phyloP scores from a whole-genome alignment of 92 coral and sea anemone species.

The Phymanthus crucifer region DNA sequence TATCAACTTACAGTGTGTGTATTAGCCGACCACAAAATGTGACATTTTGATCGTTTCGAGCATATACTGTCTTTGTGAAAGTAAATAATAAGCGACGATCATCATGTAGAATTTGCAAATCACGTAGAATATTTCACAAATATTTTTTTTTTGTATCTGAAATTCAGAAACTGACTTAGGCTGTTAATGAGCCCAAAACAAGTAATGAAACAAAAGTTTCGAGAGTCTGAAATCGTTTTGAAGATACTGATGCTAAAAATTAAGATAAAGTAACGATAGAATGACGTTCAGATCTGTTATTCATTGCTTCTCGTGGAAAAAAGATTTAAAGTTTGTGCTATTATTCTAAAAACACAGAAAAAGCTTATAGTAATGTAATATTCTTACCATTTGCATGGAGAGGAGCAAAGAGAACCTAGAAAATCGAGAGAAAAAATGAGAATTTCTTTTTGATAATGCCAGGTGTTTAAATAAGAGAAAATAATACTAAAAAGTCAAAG shows the following conservation, averaged over 20 bases:
- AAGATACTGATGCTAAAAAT: not conserved
- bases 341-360: not conserved
- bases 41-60: not conserved
- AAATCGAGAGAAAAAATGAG: not conserved
- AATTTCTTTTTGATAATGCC: not conserved
- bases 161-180: not conserved
- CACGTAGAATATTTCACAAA: not conserved
- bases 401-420: conserved; percentile 14
- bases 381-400: conserved; percentile 20
- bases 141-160: not conserved
- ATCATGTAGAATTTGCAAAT: not conserved
- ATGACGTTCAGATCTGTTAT: not conserved
- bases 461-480: conserved; percentile 26
- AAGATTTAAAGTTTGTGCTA: not conserved
- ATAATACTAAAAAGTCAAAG: conserved; percentile 3
- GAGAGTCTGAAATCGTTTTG: not conserved
- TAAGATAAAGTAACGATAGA: not conserved
- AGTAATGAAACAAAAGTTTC: not conserved
- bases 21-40: not conserved
- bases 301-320: not conserved
- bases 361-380: not conserved
- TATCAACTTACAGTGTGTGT: not conserved
- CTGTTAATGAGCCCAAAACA: not conserved
- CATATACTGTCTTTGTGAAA: not conserved
- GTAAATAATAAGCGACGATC: not conserved